Percentiles rank a stretch among this genome's conserved stretches.
Conservation (phyloP, 2,888 invertebrate genomes). For the Steinernema hermaphroditum region DNA sequence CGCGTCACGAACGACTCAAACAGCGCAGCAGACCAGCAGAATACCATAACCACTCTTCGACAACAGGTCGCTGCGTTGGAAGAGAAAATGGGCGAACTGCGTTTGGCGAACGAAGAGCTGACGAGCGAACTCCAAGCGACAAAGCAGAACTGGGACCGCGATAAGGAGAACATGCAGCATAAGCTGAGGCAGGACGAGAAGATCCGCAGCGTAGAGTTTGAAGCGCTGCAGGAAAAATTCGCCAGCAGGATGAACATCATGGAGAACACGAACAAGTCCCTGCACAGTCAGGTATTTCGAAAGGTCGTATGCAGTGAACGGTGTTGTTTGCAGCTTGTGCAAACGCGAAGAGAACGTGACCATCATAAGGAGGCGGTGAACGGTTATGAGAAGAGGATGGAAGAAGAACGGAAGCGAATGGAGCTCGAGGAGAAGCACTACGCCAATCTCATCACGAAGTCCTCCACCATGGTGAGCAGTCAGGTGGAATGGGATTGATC, state of each 20-base stretch:
- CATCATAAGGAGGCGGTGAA: conserved; percentile 54
- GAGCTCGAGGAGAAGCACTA: conserved; percentile 48
- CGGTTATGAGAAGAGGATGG: conserved; percentile 53
- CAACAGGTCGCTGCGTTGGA: conserved; percentile 51
- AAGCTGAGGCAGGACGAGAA: conserved; percentile 64
- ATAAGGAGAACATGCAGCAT: conserved; percentile 59
- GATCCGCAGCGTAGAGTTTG: conserved; percentile 56
- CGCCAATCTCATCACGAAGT: conserved; percentile 41
- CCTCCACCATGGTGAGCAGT: conserved; percentile 48
- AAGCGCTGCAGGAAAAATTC: conserved; percentile 66
- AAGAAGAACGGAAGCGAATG: conserved; percentile 49
- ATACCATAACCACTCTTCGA: conserved; percentile 38
- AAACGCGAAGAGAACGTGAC: conserved; percentile 64
- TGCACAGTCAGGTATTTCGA: conserved; percentile 60
- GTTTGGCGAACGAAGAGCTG: conserved; percentile 59
- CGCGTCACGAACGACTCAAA: conserved; percentile 15
- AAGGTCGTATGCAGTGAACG: not conserved
- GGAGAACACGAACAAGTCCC: conserved; percentile 65
- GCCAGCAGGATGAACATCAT: conserved; percentile 65
- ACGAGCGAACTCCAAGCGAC: conserved; percentile 56
- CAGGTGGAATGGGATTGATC: too few relatives aligned
- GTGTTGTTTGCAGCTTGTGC: conserved; percentile 52
- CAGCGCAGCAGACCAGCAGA: not conserved
- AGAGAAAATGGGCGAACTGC: conserved; percentile 47
- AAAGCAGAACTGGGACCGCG: conserved; percentile 53